A percentile compares a stretch with the other conserved stretches of the same genome.
These are phyloP conservation scores for Grallaria varia DNA, from an alignment of 2,113 vertebrate genomes.

Conservation along the genomic window DNA sequence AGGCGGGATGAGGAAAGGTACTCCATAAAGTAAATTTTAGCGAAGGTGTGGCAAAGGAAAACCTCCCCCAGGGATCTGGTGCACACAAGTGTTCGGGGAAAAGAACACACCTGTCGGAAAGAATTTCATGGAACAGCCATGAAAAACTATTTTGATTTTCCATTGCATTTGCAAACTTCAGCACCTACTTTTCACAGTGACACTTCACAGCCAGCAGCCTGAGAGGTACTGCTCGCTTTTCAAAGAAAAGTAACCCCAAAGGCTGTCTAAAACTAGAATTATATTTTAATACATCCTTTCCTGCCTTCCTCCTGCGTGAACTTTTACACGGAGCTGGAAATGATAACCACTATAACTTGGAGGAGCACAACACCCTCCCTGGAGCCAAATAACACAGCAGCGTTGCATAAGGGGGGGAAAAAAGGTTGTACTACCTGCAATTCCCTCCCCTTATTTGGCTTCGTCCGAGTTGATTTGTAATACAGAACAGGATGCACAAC, in stretches of 20 bases:
- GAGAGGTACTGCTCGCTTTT: background rate
- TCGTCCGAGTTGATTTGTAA: background rate
- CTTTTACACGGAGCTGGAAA: background rate
- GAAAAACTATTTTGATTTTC: background rate
- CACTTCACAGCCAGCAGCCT: background rate
- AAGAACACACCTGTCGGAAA: background rate
- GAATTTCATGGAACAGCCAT: background rate
- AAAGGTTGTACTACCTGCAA: rapidly evolving
- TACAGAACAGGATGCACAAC: background rate
- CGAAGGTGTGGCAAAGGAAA: background rate
- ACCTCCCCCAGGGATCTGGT: background rate
- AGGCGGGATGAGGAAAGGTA: background rate
- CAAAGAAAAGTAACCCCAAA: background rate
- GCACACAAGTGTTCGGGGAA: background rate
- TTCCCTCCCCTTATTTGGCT: background rate
- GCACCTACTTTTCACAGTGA: background rate
- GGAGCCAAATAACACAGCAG: background rate
- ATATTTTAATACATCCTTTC: background rate
- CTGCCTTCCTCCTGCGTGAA: background rate
- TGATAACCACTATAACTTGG: too few relatives aligned
- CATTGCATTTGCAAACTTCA: background rate
- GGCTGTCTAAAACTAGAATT: background rate
- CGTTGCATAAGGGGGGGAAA: background rate
- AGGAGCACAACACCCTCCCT: background rate
- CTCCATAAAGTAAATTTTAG: background rate